phyloP scores from a whole-genome alignment of 2,888 invertebrate genomes.

The Chaitophorus viminalis region DNA sequence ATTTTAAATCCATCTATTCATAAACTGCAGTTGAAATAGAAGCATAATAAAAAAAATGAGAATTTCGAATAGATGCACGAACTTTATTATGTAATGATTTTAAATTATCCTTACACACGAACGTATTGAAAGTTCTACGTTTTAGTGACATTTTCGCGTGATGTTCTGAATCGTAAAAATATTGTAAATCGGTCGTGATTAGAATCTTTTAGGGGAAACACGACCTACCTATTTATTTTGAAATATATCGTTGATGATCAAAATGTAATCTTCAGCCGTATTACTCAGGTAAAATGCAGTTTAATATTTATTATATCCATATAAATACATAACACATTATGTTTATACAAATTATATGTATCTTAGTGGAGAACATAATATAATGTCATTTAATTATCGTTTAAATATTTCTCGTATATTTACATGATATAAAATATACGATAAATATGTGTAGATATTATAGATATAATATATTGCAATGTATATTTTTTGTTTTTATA shows the following conservation, averaged over 20 bases:
- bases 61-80: neutral
- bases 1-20: conserved; percentile 16
- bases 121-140: conserved; percentile 21
- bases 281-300: neutral
- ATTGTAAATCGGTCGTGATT: neutral
- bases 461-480: no score
- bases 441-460: no score
- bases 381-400: no score
- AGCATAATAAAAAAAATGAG: neutral
- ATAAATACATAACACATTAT: no score
- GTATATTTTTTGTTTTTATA: no score
- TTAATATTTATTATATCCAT: neutral
- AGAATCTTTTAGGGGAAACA: neutral
- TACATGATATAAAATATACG: no score
- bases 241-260: conserved; percentile 24
- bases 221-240: neutral
- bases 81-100: conserved; percentile 20
- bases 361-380: no score
- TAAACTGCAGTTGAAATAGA: neutral
- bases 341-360: no score
- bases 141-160: conserved; percentile 37
- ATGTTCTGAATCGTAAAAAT: conserved; percentile 1
- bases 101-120: conserved; percentile 38
- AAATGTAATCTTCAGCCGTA: neutral
- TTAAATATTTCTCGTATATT: no score